Base-by-base conservation (phyloP, 2,888 invertebrate genomes). In the Ariolimax columbianus region DNA sequence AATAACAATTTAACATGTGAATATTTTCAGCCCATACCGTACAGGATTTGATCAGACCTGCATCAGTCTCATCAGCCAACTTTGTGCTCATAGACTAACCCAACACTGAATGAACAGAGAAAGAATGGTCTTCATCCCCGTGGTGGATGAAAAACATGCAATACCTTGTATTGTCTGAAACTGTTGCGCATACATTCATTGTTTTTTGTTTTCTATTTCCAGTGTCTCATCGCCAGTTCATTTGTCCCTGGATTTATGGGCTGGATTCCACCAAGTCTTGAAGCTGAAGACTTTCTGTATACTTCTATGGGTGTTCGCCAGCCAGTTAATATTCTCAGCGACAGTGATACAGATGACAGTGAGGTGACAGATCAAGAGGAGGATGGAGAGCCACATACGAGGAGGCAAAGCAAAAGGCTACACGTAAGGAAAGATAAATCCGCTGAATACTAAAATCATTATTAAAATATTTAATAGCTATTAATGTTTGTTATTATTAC, bases 231-330 rank as follows among this genome's bases (percentile, higher is more conserved):
- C 26, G 85, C 85, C 26, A 85, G 70, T 26, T 82, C 82, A 36
- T 85, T 82, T 59, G 82, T 85, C 17, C 85, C 85, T 17, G 85
- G 85, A 23, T 85, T 85, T 80, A 40, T 85, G 30, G 85, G 85
- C n/a, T 85, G 85, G 85, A 81, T 85, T 30, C 85, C 85, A 0
- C 85, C 85, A 30, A 70, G 63, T 14, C 40, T 85, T 14, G 77
- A 80, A 33, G 77, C 36, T 7, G 82, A 85, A 40, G 68, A 77
- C 75, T 85, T 85, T 47, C 55, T 85, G 11, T 47, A 82, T 43
- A 59, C 79, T 72, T 33, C 59, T 33, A 47, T 43, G 19, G 73
- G 79, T 26, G 47, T 77, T 14, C 59, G 68, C 23, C 73, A n/a
- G 17, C 43, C n/a, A n/a, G 6, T 7, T 38, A 47, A 66, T 36